Conservation (phyloP, 2,888 invertebrate species). For the Andrena chrysosceles region DNA sequence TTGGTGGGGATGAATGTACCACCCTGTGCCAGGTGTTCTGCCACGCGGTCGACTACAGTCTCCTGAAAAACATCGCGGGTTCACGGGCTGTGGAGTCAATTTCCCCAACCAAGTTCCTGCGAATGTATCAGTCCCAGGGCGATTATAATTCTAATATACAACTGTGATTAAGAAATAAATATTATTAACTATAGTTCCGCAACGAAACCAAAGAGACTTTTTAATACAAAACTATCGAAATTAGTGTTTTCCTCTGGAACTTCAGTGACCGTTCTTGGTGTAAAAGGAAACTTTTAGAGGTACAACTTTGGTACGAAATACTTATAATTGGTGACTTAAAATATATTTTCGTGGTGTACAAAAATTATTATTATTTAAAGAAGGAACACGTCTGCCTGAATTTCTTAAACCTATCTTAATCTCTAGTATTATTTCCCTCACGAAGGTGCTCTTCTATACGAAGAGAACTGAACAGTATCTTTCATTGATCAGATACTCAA, state of each 20-base stretch:
- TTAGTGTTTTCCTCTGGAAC: not conserved
- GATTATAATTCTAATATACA: not conserved
- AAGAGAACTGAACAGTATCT: not conserved
- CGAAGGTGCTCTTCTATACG: not conserved
- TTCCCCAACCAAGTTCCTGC: not conserved
- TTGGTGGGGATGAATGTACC: conserved; percentile 77
- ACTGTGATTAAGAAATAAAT: not conserved
- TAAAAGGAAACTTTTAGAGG: not conserved
- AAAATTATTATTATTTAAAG: not conserved
- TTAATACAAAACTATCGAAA: not conserved
- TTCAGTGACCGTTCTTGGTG: not conserved
- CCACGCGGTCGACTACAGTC: conserved; percentile 79
- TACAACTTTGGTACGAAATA: not conserved
- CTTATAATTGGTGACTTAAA: not conserved
- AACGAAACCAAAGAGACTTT: not conserved
- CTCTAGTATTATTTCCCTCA: not conserved
- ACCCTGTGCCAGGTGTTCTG: conserved; percentile 79
- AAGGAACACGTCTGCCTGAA: not conserved
- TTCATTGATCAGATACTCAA: not conserved
- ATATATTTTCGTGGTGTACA: not conserved
- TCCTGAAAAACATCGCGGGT: conserved; percentile 78
- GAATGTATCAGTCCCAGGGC: not conserved
- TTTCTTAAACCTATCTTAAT: no score
- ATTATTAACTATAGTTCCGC: no score
- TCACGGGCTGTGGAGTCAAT: conserved; percentile 47